Evolutionary conservation across 2,113 vertebrate genomes (phyloP).

Genomic region (Mesoclemmys tuberculata): DNA sequence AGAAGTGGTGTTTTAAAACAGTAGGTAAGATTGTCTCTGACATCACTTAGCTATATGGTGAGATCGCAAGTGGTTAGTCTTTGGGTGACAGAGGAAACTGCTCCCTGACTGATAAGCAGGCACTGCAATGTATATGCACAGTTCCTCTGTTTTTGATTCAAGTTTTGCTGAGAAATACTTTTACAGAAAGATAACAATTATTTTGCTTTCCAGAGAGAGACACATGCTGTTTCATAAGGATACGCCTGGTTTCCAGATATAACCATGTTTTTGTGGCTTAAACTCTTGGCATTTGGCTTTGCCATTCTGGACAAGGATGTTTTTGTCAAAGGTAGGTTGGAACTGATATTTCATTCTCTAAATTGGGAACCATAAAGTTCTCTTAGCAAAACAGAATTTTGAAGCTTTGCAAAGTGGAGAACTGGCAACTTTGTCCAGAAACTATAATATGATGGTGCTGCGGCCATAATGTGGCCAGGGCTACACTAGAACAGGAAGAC

Average conservation of each 20-base stretch:
- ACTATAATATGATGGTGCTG: neutral
- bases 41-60: conserved; percentile 79
- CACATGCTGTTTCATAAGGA: conserved; percentile 83
- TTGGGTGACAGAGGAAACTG: conserved; percentile 85
- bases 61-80: conserved; percentile 79
- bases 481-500: neutral
- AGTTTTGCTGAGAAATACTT: conserved; percentile 43
- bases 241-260: conserved; percentile 81
- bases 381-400: neutral
- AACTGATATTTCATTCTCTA: conserved; percentile 11
- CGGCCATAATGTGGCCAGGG: neutral
- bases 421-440: neutral
- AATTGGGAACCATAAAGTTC: neutral
- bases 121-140: conserved; percentile 73
- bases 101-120: conserved; percentile 80
- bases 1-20: conserved; percentile 75
- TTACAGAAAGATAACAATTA: conserved; percentile 61
- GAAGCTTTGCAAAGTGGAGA: neutral
- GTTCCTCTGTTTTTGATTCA: conserved; percentile 51
- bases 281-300: conserved; percentile 79
- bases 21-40: conserved; percentile 83
- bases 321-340: conserved; percentile 71
- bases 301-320: conserved; percentile 70
- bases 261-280: conserved; percentile 85
- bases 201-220: conserved; percentile 79